Conservation (phyloP, 1,140 invertebrate genomes). For the Listronotus oregonensis region DNA sequence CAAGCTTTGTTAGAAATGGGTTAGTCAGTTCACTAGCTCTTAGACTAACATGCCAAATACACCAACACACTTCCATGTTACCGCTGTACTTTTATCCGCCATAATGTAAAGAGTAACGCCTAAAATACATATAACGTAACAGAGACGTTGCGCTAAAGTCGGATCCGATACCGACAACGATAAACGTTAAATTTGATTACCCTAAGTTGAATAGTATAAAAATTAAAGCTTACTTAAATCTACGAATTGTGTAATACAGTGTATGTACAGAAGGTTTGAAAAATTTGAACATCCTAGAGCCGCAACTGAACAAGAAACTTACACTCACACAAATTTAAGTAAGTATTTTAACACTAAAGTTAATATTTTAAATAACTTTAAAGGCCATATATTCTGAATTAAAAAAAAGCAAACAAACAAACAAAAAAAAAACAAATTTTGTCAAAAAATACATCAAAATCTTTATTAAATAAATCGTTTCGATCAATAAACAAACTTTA, state of each 20-base stretch:
- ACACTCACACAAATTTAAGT: too few relatives aligned
- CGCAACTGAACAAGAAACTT: too few relatives aligned
- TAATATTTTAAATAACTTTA: too few relatives aligned
- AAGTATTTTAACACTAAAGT: too few relatives aligned
- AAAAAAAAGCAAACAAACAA: too few relatives aligned
- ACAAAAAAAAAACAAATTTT: too few relatives aligned
- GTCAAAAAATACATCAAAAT: too few relatives aligned
- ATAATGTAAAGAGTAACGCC: background rate
- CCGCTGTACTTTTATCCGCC: constrained; percentile 6
- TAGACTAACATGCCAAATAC: background rate
- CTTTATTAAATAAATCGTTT: constrained; percentile 5
- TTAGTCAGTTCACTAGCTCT: too few relatives aligned
- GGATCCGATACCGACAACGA: constrained; percentile 3
- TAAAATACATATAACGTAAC: constrained; percentile 5
- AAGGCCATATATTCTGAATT: too few relatives aligned
- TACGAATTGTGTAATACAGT: constrained; percentile 3
- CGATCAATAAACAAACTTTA: background rate
- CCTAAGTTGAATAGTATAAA: constrained; percentile 18
- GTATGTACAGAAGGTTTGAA: background rate
- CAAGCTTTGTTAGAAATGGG: too few relatives aligned
- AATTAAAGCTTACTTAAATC: constrained; percentile 17
- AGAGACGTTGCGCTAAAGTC: background rate
- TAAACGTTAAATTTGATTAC: constrained; percentile 5
- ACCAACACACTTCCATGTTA: background rate
- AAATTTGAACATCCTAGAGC: too few relatives aligned